Conservation (phyloP, 53 echinoderm and acorn worm species). For the Paracentrotus lividus region DNA sequence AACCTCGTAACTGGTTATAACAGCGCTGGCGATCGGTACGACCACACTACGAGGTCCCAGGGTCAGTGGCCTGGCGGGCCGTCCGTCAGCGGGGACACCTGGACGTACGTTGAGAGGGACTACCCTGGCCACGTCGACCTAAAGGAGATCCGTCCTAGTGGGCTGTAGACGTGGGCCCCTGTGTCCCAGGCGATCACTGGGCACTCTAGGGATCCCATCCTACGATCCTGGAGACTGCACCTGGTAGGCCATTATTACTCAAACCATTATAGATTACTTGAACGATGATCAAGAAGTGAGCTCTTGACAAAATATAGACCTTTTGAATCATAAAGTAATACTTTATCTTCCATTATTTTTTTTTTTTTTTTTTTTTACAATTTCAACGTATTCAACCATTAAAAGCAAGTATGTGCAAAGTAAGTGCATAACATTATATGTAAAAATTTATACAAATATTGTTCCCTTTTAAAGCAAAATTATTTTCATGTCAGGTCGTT, state of each 20-base stretch:
- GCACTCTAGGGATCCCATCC: too few relatives aligned
- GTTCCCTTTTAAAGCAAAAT: too few relatives aligned
- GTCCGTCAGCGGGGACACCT: background rate
- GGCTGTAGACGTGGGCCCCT: slow-evolving; percentile 62
- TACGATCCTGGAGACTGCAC: slow-evolving; percentile 71
- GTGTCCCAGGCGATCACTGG: slow-evolving; percentile 66
- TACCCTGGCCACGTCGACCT: slow-evolving; percentile 71
- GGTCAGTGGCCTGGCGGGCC: slow-evolving; percentile 49
- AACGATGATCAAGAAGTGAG: background rate
- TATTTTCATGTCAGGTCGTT: too few relatives aligned
- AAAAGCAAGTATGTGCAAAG: too few relatives aligned
- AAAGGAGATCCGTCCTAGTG: slow-evolving; percentile 70
- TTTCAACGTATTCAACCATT: too few relatives aligned
- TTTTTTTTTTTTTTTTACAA: too few relatives aligned
- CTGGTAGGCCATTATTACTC: slow-evolving; percentile 36
- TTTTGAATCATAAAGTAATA: too few relatives aligned
- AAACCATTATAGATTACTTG: background rate
- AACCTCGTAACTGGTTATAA: slow-evolving; percentile 28
- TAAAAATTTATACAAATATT: too few relatives aligned
- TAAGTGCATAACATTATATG: too few relatives aligned
- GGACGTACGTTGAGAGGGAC: slow-evolving; percentile 50
- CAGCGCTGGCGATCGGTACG: slow-evolving; percentile 44
- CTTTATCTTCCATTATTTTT: too few relatives aligned
- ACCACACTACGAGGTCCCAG: slow-evolving; percentile 42
- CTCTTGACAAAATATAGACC: too few relatives aligned